A percentile compares a stretch with the other conserved stretches of the same genome.
These are phyloP conservation scores for Sardinella longiceps DNA, from an alignment of 2,797 vertebrate genomes.

Conservation along the genomic window DNA sequence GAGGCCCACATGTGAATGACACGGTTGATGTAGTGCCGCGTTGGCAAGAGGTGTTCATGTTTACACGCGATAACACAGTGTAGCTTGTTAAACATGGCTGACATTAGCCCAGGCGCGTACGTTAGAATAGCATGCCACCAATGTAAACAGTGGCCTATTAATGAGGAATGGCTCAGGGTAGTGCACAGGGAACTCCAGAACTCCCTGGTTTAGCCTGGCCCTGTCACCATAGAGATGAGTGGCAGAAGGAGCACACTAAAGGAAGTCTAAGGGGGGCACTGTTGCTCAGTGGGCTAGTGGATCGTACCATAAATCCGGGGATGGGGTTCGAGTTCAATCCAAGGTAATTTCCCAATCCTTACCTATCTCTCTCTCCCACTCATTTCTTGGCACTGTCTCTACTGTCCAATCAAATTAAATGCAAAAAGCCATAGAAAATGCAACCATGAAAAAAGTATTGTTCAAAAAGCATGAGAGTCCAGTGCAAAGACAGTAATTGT, in stretches of 20 bases:
- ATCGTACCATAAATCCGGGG: too few species aligned
- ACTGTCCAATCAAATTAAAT: too few species aligned
- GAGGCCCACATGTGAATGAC: conserved; percentile 49
- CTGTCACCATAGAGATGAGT: not conserved
- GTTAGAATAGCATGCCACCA: conserved; percentile 64
- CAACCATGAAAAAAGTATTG: too few species aligned
- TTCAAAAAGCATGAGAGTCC: too few species aligned
- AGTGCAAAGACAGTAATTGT: not conserved
- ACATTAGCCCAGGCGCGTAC: conserved; percentile 60
- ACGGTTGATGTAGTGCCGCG: conserved; percentile 58
- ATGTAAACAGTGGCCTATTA: conserved; percentile 66
- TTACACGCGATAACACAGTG: conserved; percentile 63
- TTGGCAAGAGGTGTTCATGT: conserved; percentile 53
- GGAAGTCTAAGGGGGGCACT: too few species aligned
- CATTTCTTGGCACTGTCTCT: too few species aligned
- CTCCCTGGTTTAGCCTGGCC: conserved; percentile 34
- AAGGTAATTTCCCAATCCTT: too few species aligned
- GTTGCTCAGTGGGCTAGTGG: too few species aligned
- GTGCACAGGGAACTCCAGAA: conserved; percentile 8
- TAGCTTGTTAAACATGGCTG: conserved; percentile 66
- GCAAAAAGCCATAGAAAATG: too few species aligned
- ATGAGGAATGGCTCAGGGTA: conserved; percentile 50
- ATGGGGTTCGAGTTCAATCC: too few species aligned
- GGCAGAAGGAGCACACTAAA: too few species aligned
- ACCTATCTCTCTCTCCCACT: too few species aligned